Percentiles rank a stretch among this genome's conserved stretches.
These are phyloP conservation scores for Oxygymnocypris stewartii DNA, from an alignment of 2,113 vertebrate genomes.

Conservation along the genomic window DNA sequence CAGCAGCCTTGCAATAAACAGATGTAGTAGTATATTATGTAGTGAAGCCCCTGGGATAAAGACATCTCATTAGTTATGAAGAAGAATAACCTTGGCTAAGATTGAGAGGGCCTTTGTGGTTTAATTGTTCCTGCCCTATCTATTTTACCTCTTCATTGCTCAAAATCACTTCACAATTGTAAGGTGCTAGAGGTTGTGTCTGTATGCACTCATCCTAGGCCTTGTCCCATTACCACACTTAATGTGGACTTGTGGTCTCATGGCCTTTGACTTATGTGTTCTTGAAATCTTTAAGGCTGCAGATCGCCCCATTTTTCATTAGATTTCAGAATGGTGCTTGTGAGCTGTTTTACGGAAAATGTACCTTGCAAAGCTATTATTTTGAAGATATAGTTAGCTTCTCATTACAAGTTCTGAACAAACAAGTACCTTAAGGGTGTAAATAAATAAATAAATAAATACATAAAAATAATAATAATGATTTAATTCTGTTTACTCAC, in stretches of 20 bases:
- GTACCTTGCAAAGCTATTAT: not conserved
- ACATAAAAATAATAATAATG: too few relatives aligned
- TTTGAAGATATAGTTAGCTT: too few relatives aligned
- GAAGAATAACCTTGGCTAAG: slow-evolving; percentile 40
- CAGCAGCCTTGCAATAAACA: slow-evolving; percentile 34
- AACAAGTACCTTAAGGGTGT: too few relatives aligned
- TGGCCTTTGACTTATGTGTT: not conserved
- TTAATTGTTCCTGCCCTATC: slow-evolving; percentile 50
- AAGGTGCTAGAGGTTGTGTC: slow-evolving; percentile 9
- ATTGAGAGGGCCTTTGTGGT: slow-evolving; percentile 45
- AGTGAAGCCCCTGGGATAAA: slow-evolving; percentile 29
- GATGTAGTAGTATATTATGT: slow-evolving; percentile 24
- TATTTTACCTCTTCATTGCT: slow-evolving; percentile 43
- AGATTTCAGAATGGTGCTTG: not conserved
- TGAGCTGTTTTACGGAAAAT: not conserved
- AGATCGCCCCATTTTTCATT: not conserved
- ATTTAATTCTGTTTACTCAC: too few relatives aligned
- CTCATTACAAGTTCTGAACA: not conserved
- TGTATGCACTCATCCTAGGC: not conserved
- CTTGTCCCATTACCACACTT: not conserved
- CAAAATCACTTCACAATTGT: slow-evolving; percentile 21
- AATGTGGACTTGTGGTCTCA: not conserved
- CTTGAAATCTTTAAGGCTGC: not conserved
- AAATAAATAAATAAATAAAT: too few relatives aligned
- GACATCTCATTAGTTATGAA: slow-evolving; percentile 50